Conservation (phyloP, 2,888 invertebrate species). For the Aleiodes leptofemur region DNA sequence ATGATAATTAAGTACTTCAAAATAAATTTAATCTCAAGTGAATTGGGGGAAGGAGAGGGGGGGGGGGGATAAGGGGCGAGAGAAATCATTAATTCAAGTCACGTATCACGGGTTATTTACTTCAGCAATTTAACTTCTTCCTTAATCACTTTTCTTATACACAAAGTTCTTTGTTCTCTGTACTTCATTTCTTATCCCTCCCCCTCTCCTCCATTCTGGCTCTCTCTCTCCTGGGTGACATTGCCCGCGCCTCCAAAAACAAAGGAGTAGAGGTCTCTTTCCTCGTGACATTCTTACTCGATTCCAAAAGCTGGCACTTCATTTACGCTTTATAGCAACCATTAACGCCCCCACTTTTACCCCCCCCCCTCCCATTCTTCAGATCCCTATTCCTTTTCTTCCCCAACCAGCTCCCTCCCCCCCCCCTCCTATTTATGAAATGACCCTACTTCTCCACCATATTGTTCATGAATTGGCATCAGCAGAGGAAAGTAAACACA, state of each 20-base stretch:
- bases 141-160: slow-evolving; percentile 57
- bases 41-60: too few relatives aligned
- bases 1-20: too few relatives aligned
- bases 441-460: neutral
- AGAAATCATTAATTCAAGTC: slow-evolving; percentile 41
- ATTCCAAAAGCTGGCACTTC: slow-evolving; percentile 42
- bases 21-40: too few relatives aligned
- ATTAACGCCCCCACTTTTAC: slow-evolving; percentile 28
- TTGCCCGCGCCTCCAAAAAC: slow-evolving; percentile 28
- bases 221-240: slow-evolving; percentile 37
- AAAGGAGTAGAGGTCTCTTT: slow-evolving; percentile 8
- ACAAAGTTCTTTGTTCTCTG: slow-evolving; percentile 38
- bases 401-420: neutral
- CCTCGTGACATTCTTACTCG: slow-evolving; percentile 30
- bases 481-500: too few relatives aligned
- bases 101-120: slow-evolving; percentile 56
- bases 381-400: neutral
- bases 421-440: neutral
- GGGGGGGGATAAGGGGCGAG: too few relatives aligned
- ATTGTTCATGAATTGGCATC: too few relatives aligned
- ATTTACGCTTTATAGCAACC: slow-evolving; percentile 45
- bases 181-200: neutral
- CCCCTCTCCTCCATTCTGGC: neutral
- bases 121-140: slow-evolving; percentile 56
- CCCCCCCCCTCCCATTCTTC: neutral